phyloP scores from a whole-genome alignment of 1,140 invertebrate species.

The Luehdorfia chinensis region DNA sequence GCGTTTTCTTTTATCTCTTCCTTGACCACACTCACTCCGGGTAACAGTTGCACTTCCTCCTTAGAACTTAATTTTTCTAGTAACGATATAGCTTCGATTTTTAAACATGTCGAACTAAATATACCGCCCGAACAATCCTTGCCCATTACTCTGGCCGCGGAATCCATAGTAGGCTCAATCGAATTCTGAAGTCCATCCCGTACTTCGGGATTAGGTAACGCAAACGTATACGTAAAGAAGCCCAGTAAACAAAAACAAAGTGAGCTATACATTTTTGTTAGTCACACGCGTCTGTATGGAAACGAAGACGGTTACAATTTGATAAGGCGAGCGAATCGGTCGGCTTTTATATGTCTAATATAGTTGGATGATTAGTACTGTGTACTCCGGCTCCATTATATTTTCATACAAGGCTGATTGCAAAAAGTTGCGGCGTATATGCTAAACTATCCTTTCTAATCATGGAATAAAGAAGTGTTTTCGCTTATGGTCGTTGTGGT shows the following conservation, averaged over 20 bases:
- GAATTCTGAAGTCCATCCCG: conserved; percentile 25
- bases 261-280: conserved; percentile 41
- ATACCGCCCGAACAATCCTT: conserved; percentile 82
- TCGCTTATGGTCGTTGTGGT: conserved; percentile 17
- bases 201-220: conserved; percentile 51
- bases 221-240: conserved; percentile 24
- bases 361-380: conserved; percentile 58
- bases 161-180: conserved; percentile 39
- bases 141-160: conserved; percentile 43
- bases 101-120: conserved; percentile 86
- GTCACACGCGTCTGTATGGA: conserved; percentile 43
- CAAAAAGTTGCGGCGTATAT: conserved; percentile 39
- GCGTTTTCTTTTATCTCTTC: conserved; percentile 78
- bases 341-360: conserved; percentile 68
- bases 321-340: conserved; percentile 52
- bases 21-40: conserved; percentile 84
- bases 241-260: conserved; percentile 33
- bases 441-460: conserved; percentile 20
- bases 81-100: conserved; percentile 87
- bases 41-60: conserved; percentile 81
- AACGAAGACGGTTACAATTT: conserved; percentile 52
- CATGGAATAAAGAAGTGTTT: conserved; percentile 25
- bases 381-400: conserved; percentile 62
- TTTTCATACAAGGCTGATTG: conserved; percentile 72
- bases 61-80: conserved; percentile 84